Base-by-base conservation (phyloP, 2,888 invertebrate species). In the Lucinisca nassula region DNA sequence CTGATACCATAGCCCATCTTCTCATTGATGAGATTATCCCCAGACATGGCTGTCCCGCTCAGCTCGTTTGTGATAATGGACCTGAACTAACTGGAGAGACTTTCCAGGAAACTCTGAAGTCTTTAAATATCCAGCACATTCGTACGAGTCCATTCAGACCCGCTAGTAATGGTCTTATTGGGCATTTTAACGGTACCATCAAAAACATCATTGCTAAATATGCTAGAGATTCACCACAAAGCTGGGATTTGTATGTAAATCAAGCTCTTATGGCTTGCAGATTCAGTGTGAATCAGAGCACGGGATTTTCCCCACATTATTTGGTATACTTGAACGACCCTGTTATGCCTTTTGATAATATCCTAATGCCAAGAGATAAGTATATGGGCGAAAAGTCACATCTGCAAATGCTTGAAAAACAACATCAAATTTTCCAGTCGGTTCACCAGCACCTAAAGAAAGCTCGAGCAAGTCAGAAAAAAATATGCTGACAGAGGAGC, bases 161-260 rank as follows among this genome's bases (percentile, higher is more conserved):
- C 10, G 35, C 67, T 12, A 67, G 67, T 67, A 67, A 67, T 67
- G 67, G 67, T 1, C 17, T 67, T 32, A 35, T 67, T 17, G 67
- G 35, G 21, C 8, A 67, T 3, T 67, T 17, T 21, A 67, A 67
- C 21, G 67, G 67, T 17, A 67, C 67, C 1, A 67, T 67, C 1
- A 67, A 67, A 67, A 67, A 67, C 21, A 35, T 67, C 35, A 67
- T 67, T 35, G 67, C 67, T 17, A 67, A 67, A 35, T 67, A 67
- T 67, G 32, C 67, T 8, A 32, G 67, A 12, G 67, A 67, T 21
- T 67, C 32, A 10, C 32, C 27, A 67, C 67, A 67, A 17, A 3
- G 17, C 10, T 67, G 32, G 67, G 67, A 32, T 21, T 30, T 67
- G 32, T 32, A 32, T 35, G 67, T 67, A 2, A 3, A 3, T 10